Evolutionary conservation across 2,113 vertebrate genomes (phyloP).

Genomic region (Rhegmatorhina hoffmannsi): DNA sequence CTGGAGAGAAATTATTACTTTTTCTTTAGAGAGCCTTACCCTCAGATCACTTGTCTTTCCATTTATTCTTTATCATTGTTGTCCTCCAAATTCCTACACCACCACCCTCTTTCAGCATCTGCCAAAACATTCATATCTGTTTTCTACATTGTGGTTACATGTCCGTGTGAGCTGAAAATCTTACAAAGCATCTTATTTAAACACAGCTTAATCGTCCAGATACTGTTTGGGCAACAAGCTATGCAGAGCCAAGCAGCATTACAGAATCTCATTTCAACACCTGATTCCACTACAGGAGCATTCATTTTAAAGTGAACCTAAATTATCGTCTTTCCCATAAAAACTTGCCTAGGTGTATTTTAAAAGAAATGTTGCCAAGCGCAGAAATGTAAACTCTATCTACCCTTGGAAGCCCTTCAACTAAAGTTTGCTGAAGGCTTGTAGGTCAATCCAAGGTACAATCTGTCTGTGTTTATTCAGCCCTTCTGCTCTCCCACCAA

Average conservation of each 20-base stretch:
- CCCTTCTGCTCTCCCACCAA: background rate
- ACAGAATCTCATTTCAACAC: background rate
- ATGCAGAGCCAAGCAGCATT: background rate
- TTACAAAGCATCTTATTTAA: constrained; percentile 15
- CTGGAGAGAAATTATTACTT: background rate
- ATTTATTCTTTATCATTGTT: background rate
- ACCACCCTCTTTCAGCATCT: background rate
- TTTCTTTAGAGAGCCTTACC: background rate
- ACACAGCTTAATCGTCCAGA: background rate
- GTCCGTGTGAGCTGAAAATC: background rate
- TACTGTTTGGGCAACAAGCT: background rate
- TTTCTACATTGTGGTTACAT: background rate
- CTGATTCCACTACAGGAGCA: background rate
- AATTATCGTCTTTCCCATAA: background rate
- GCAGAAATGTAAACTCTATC: constrained; percentile 32
- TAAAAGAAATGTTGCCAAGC: background rate
- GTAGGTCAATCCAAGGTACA: constrained; percentile 15
- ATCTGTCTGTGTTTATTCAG: background rate
- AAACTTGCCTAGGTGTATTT: background rate
- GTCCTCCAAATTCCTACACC: constrained; percentile 7
- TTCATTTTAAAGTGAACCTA: background rate
- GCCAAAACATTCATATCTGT: constrained; percentile 11
- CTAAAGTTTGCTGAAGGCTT: constrained; percentile 43
- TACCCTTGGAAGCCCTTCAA: constrained; percentile 20
- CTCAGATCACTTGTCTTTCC: background rate